Percentiles rank a stretch among this genome's conserved stretches.
Evolutionary conservation across 2,888 invertebrate species (phyloP).

Genomic region (Cosmopolites sordidus): DNA sequence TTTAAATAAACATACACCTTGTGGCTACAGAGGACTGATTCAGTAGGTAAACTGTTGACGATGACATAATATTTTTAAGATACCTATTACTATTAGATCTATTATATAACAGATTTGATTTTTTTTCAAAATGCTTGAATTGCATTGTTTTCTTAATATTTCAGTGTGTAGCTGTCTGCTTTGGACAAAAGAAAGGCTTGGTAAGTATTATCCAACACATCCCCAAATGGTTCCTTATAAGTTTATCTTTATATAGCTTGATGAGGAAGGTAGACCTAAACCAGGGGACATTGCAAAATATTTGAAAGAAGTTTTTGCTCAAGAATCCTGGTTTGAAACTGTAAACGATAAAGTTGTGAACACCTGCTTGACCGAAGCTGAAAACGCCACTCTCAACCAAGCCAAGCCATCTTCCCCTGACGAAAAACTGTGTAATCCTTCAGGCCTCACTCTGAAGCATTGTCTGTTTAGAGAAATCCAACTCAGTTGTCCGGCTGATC

Average conservation of each 20-base stretch:
- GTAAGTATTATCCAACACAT: conserved; percentile 37
- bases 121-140: background rate
- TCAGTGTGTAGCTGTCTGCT: conserved; percentile 46
- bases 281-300: conserved; percentile 36
- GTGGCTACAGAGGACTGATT: too few species aligned
- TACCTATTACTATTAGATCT: too few species aligned
- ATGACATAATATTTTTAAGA: too few species aligned
- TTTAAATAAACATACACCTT: too few species aligned
- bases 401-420: conserved; percentile 28
- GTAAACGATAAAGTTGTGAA: conserved; percentile 40
- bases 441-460: conserved; percentile 40
- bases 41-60: too few species aligned
- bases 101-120: background rate
- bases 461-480: conserved; percentile 47
- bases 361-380: conserved; percentile 42
- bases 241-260: conserved; percentile 36
- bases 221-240: background rate
- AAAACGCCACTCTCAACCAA: conserved; percentile 33
- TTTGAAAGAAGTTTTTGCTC: conserved; percentile 37
- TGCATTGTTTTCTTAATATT: conserved; percentile 31
- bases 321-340: conserved; percentile 40
- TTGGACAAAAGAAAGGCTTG: conserved; percentile 42
- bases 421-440: conserved; percentile 40
- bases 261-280: conserved; percentile 40
- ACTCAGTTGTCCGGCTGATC: conserved; percentile 45